Conservation (phyloP, 64 coral and sea anemone genomes). For the Stylophora pistillata region DNA sequence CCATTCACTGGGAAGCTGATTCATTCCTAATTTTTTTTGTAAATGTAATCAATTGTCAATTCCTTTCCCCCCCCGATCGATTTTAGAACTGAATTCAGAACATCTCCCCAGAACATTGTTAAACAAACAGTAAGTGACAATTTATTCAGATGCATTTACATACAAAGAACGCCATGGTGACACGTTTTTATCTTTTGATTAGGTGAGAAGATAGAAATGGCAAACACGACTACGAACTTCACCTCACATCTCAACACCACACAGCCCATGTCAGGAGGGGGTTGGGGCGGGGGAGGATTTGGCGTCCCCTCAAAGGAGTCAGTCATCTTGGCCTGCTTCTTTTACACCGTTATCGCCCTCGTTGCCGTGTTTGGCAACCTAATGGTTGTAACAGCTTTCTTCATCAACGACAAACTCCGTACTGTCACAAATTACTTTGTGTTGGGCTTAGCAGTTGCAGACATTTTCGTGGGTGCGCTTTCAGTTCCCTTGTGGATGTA, state of each 20-base stretch:
- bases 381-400: slow-evolving; percentile 73
- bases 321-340: slow-evolving; percentile 49
- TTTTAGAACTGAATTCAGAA: too few species aligned
- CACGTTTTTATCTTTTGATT: background rate
- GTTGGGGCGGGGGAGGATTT: background rate
- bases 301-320: slow-evolving; percentile 32
- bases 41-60: too few species aligned
- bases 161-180: background rate
- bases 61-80: too few species aligned
- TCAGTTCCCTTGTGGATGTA: slow-evolving; percentile 88
- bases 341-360: slow-evolving; percentile 68
- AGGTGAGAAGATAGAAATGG: background rate
- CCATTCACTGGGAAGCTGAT: too few species aligned
- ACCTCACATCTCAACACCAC: background rate
- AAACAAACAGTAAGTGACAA: background rate
- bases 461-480: slow-evolving; percentile 80
- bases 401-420: slow-evolving; percentile 83
- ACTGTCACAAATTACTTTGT: slow-evolving; percentile 84
- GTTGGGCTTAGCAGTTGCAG: slow-evolving; percentile 73
- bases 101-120: too few species aligned
- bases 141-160: background rate
- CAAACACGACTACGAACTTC: background rate
- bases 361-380: slow-evolving; percentile 80
- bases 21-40: too few species aligned
- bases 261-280: background rate